Base-by-base conservation (phyloP, 2,797 vertebrate genomes). In the Carapus acus region DNA sequence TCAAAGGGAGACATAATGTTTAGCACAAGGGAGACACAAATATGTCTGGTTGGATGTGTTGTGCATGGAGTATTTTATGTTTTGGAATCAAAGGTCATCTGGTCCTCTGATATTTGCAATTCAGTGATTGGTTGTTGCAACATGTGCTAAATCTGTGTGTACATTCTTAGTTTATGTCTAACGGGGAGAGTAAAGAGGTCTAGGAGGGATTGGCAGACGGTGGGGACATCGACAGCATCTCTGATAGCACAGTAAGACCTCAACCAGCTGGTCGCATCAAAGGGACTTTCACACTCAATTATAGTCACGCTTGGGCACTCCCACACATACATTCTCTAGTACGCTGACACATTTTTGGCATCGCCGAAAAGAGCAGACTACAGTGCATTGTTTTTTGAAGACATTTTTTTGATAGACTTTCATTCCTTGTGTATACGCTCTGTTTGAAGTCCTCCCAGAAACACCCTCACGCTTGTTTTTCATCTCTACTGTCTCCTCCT, bases 241-340 rank as follows among this genome's bases (percentile, higher is more conserved):
- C 71, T 60, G 59, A 79, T 62, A 64, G 46, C 18, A 50, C 42
- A 51, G 29, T 51, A 43, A 69, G 49, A 57, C 46, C 20, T 70
- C 45, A 22, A 64, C 52, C 62, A 65, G 60, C 72, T 55, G 67
- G 73, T 79, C 76, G 73, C 79, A 71, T 84, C 82, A 83, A 83
- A 85, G 61, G 24, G 33, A 38, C 61, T 59, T 12, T 1, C 47
- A 65, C 67, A 82, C 74, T 20, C n/a, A 80, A 76, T 75, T 51
- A 51, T 47, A 66, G 36, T 65, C 63, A 49, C 49, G 42, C 51
- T 41, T 13, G 9, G 69, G 44, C 73, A 71, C 80, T 45, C 67
- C 71, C 81, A 76, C 53, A 34, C 56, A 65, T 53, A 58, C 74
- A 74, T 78, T 51, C 67, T 67, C 73, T 68, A 73, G 52, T 42